phyloP scores from a whole-genome alignment of 1,140 invertebrate species.

The Listronotus bonariensis region DNA sequence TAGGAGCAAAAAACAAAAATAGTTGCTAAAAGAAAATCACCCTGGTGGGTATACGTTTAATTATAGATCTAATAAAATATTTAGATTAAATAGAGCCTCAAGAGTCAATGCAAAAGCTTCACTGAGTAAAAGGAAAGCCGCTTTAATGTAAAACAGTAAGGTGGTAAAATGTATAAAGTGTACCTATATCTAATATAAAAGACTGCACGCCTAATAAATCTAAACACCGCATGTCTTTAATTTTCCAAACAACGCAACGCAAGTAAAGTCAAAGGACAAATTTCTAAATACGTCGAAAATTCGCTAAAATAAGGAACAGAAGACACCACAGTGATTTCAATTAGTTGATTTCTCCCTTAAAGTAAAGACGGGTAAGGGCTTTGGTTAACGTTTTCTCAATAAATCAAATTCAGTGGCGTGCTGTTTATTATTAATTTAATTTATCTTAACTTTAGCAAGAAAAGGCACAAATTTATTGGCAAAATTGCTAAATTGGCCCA shows the following conservation, averaged over 20 bases:
- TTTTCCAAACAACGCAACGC: constrained; percentile 1
- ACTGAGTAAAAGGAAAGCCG: too few species aligned
- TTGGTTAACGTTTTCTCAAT: constrained; percentile 7
- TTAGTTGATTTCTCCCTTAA: constrained; percentile 7
- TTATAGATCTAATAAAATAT: too few species aligned
- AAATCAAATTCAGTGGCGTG: constrained; percentile 10
- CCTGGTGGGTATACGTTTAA: too few species aligned
- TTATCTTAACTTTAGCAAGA: not conserved
- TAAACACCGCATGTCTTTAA: not conserved
- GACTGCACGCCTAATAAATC: constrained; percentile 1
- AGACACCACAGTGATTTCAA: constrained; percentile 17
- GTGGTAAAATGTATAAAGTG: not conserved
- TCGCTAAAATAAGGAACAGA: not conserved
- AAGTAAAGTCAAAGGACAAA: not conserved
- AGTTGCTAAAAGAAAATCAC: too few species aligned
- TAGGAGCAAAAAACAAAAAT: too few species aligned
- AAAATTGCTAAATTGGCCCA: too few species aligned
- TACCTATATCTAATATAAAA: not conserved
- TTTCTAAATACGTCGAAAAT: constrained; percentile 6
- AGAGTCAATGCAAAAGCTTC: too few species aligned
- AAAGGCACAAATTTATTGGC: too few species aligned
- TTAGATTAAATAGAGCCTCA: too few species aligned
- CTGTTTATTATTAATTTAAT: constrained; percentile 5
- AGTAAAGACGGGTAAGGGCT: constrained; percentile 3
- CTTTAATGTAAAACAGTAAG: not conserved